A percentile compares a stretch with the other conserved stretches of the same genome.
Conservation (phyloP, 64 coral and sea anemone genomes). For the Montipora efflorescens region DNA sequence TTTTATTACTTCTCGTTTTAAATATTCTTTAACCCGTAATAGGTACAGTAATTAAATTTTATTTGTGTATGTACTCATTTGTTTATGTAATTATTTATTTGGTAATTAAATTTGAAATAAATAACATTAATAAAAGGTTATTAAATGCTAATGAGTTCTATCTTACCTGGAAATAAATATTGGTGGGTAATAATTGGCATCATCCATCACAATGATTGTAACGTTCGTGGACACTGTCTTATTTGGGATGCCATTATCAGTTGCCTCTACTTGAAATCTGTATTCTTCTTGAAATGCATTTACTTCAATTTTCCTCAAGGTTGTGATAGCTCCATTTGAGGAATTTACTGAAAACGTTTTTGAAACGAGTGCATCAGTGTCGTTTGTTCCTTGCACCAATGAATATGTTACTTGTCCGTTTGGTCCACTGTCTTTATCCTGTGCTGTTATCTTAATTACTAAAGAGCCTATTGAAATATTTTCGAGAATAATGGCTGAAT, state of each 20-base stretch:
- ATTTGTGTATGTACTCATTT: no score
- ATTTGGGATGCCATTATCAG: neutral
- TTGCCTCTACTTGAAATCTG: neutral
- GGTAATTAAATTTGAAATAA: no score
- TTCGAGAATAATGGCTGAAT: neutral
- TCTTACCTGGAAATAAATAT: slow-evolving; percentile 13
- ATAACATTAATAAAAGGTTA: no score
- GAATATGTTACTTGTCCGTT: slow-evolving; percentile 19
- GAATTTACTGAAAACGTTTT: neutral
- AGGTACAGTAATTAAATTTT: no score
- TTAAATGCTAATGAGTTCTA: neutral
- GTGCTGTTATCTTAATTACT: slow-evolving; percentile 6
- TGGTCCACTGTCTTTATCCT: neutral
- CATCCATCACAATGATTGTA: neutral
- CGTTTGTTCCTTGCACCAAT: neutral
- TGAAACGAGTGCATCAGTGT: neutral
- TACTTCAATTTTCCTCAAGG: neutral
- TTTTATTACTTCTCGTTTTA: no score
- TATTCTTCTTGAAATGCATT: neutral
- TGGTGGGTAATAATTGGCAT: slow-evolving; percentile 12
- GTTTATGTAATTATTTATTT: no score
- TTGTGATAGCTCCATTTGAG: neutral
- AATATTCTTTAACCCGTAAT: no score
- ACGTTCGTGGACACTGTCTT: neutral
- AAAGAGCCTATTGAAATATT: neutral